Evolutionary conservation across 2,888 invertebrate genomes (phyloP), one percentile per base, ranked within the genome.

Genomic region (Microplitis deprimator): DNA sequence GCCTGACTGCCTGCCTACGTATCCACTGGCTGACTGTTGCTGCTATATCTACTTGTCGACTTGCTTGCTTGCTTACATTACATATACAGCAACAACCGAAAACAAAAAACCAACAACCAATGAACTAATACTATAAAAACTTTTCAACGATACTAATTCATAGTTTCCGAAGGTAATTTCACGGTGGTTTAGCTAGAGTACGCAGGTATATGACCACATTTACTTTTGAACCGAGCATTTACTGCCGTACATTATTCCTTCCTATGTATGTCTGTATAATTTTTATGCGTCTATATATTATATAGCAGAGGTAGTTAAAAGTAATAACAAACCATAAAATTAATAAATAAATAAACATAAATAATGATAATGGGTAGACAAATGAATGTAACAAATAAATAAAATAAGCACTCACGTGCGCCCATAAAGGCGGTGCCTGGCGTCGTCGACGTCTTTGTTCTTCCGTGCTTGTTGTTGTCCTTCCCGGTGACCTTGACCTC

Each of bases 391-490:
- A 29, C 29, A 29, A 38, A 40, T 65, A 41, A 17, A 70, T 41
- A n/a, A 76, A 8, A 65, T 17, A 38, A 72, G 20, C 20, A 88
- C 88, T 87, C 81, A 88, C 88, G 84, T 86, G 87, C 84, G 87
- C 87, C 88, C 88, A 88, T 88, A 88, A 87, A 87, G 85, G 73
- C 67, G 67, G 86, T 86, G 81, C 85, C 85, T 83, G 83, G 86
- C 79, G 85, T 85, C 79, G 77, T 79, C 69, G 78, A 79, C 59
- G 80, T 50, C 73, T 70, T 73, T 40, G 64, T 76, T 78, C 77
- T 79, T 81, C 75, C 81, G 64, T 82, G 80, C 29, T 29, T 29
- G 73, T 82, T 76, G 69, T 78, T 79, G 61, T 29, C 74, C 78
- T 81, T 73, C 64, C 50, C 72, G 72, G 75, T 82, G 80, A 82